Percentiles rank a stretch among this genome's conserved stretches.
Conservation (phyloP, 2,113 vertebrate genomes). For the Bubo bubo region DNA sequence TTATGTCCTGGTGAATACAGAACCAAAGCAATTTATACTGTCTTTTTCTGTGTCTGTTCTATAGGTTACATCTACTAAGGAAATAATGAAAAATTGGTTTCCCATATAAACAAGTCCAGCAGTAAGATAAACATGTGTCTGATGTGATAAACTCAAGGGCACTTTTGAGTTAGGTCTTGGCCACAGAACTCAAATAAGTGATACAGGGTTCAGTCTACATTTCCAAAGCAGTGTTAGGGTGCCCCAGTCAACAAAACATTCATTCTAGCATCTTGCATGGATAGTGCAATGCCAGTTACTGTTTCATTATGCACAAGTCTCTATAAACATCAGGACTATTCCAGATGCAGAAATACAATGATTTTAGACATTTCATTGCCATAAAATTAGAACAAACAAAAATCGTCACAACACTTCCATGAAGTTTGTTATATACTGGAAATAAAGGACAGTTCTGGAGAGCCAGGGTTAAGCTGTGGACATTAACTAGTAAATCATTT, state of each 20-base stretch:
- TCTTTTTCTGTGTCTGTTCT: neutral
- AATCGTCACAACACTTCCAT: neutral
- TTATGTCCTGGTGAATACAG: neutral
- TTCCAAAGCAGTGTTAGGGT: neutral
- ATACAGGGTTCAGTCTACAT: accelerated
- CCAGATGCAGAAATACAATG: neutral
- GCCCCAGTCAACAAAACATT: neutral
- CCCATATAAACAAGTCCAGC: neutral
- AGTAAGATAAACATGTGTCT: accelerated
- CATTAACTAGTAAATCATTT: neutral
- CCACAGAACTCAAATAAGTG: neutral
- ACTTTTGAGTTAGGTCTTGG: neutral
- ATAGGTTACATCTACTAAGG: neutral
- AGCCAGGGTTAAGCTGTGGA: neutral
- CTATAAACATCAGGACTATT: neutral
- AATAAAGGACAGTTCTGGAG: neutral
- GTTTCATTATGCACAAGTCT: neutral
- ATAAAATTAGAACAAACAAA: neutral
- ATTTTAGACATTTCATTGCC: neutral
- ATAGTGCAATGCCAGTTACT: neutral
- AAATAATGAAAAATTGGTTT: neutral
- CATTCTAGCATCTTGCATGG: neutral
- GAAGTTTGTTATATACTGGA: neutral
- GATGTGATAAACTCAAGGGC: neutral
- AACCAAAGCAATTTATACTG: neutral